phyloP scores from a whole-genome alignment of 2,797 vertebrate species.

The Scolopax bukidnonensis region DNA sequence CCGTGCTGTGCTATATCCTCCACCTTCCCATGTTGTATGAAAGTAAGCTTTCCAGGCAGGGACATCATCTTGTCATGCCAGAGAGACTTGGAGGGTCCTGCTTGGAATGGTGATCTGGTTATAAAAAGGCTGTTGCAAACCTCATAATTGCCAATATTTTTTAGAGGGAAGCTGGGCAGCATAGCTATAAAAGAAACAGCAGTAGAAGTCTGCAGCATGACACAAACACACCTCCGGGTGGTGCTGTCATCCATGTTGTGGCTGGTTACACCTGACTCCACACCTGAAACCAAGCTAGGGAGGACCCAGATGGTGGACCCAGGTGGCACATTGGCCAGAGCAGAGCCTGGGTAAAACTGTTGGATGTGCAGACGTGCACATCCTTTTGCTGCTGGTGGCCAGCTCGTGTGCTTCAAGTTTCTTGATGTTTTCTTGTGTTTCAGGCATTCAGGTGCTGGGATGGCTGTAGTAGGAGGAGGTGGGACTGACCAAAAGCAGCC shows the following conservation, averaged over 20 bases:
- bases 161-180: not conserved
- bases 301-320: not conserved
- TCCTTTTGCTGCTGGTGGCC: not conserved
- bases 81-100: not conserved
- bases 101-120: not conserved
- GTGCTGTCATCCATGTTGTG: not conserved
- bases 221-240: not conserved
- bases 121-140: not conserved
- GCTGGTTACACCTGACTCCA: not conserved
- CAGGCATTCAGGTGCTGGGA: not conserved
- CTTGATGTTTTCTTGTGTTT: not conserved
- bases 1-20: not conserved
- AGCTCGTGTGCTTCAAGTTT: rapidly evolving
- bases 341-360: not conserved
- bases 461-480: not conserved
- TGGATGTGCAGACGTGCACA: too few relatives aligned
- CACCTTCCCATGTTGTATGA: not conserved
- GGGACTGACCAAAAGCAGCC: not conserved
- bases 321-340: rapidly evolving
- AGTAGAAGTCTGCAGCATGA: not conserved
- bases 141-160: not conserved
- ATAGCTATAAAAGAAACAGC: rapidly evolving
- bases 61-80: not conserved
- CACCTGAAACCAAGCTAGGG: too few relatives aligned
- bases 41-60: not conserved